Base-by-base conservation (phyloP, 2,888 invertebrate species). In the Ennomos fuscantarius region DNA sequence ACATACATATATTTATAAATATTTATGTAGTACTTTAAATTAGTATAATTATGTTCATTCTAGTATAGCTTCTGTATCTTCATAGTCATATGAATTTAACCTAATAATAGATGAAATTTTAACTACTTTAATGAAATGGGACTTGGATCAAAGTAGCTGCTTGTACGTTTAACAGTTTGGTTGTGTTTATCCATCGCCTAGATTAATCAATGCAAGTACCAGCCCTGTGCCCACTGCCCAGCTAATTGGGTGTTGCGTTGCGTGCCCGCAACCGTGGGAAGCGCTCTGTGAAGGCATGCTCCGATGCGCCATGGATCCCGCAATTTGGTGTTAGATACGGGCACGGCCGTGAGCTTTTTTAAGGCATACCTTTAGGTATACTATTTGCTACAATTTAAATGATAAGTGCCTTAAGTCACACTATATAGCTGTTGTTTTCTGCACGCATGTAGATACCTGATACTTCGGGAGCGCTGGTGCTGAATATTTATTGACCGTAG, bases 231-330 rank as follows among this genome's bases (percentile, higher is more conserved):
- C 47, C 53, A 63, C 57, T 15, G 40, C 44, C 47, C 53, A 63
- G 54, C 73, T 78, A 79, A 79, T 79, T 81, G 81, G 80, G 74
- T 75, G 73, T 75, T 73, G 73, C 63, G 68, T 87, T 86, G 89
- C 89, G 88, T 89, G 89, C 77, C 78, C 74, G 77, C 78, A 70
- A 66, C 79, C 89, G 89, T 88, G 89, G 87, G 89, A 89, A 88
- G 67, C 78, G 69, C 68, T 68, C 77, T 76, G 84, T 81, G 85
- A 83, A 84, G 87, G 84, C 78, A 78, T 40, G 53, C 53, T 59
- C 75, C 81, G 76, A 12, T 43, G 52, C 46, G 45, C 47, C 50
- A 36, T 39, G 37, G 63, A 60, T 54, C 60, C 71, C 68, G 79
- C 80, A 78, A 82, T 82, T 82, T 82, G 76, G 72, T 78, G 79